Conservation (phyloP, 2,113 vertebrate species). For the Heteronetta atricapilla region DNA sequence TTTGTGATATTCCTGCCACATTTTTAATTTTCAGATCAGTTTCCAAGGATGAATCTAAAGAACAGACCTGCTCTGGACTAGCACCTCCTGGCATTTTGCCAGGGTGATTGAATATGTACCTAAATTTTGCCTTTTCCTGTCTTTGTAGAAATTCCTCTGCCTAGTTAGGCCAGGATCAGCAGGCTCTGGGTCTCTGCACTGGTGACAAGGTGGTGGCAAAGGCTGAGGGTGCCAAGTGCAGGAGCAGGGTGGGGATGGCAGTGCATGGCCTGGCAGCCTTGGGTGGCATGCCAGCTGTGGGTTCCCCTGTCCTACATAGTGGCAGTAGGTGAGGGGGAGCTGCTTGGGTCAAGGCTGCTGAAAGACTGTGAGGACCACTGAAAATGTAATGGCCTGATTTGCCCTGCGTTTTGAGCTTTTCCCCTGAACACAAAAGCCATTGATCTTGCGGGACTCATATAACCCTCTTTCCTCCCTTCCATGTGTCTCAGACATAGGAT, state of each 20-base stretch:
- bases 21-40: neutral
- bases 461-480: neutral
- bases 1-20: neutral
- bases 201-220: neutral
- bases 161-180: neutral
- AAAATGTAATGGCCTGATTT: neutral
- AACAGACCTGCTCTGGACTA: neutral
- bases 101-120: neutral
- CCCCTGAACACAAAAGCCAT: neutral
- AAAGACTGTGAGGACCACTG: neutral
- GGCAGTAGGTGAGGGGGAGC: neutral
- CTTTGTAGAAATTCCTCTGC: neutral
- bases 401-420: neutral
- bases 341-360: neutral
- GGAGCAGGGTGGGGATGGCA: neutral
- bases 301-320: neutral
- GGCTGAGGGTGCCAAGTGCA: neutral
- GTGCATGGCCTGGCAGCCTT: accelerated
- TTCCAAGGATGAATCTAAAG: neutral
- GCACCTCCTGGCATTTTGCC: neutral
- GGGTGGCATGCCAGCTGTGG: accelerated
- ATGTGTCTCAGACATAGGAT: neutral
- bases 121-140: neutral
- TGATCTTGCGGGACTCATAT: neutral
- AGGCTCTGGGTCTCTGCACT: neutral